A percentile compares a stretch with the other conserved stretches of the same genome.
These are phyloP conservation scores for Hydroisotoma schaefferi DNA, from an alignment of 2,888 invertebrate species.

Conservation along the genomic window DNA sequence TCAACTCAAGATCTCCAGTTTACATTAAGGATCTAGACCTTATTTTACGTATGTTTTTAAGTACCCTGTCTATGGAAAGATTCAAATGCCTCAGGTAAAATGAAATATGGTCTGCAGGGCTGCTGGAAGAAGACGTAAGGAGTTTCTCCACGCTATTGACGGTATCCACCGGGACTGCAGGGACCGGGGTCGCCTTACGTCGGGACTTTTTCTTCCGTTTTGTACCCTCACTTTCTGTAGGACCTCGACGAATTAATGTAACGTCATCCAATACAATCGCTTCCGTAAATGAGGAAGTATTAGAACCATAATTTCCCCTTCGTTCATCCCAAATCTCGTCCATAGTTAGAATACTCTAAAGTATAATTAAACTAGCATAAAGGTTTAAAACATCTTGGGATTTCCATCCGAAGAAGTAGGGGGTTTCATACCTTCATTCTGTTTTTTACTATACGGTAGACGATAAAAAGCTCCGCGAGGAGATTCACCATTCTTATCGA, in stretches of 20 bases:
- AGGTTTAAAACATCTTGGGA: too few species aligned
- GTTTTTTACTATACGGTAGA: constrained; percentile 33
- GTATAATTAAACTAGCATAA: too few species aligned
- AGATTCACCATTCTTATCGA: constrained; percentile 42
- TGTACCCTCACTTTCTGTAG: constrained; percentile 10
- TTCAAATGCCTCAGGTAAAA: constrained; percentile 39
- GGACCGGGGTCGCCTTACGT: too few species aligned
- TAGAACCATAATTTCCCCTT: constrained; percentile 9
- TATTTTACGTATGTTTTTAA: not conserved
- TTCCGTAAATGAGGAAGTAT: constrained; percentile 16
- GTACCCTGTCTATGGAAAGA: constrained; percentile 34
- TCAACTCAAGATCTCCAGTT: not conserved
- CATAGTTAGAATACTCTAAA: constrained; percentile 29
- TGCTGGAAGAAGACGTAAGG: constrained; percentile 17
- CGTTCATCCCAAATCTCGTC: constrained; percentile 16
- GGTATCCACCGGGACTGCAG: too few species aligned
- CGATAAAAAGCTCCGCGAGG: constrained; percentile 36
- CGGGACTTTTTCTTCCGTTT: constrained; percentile 16
- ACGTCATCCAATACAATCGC: constrained; percentile 35
- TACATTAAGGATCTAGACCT: not conserved
- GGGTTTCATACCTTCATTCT: constrained; percentile 39
- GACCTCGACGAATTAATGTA: constrained; percentile 27
- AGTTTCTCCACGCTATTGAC: constrained; percentile 34
- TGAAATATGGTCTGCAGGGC: constrained; percentile 15
- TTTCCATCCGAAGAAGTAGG: too few species aligned